Evolutionary conservation across 1,140 invertebrate genomes (phyloP), one percentile per base, ranked within the genome.

Genomic region (Bacillus rossius): DNA sequence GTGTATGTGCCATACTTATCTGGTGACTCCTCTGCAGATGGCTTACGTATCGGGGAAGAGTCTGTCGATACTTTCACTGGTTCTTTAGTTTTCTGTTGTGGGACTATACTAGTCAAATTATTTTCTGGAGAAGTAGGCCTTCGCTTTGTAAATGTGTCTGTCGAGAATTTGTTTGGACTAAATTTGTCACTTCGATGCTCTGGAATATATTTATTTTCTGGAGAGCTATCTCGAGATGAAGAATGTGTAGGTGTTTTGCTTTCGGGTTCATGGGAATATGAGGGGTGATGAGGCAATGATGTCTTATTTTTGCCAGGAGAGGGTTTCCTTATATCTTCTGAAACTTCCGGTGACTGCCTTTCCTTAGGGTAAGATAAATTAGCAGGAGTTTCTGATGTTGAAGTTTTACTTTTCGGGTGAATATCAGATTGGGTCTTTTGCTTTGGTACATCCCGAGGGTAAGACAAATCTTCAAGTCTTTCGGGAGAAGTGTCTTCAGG

Each of bases 161-260:
- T 23, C 23, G 19, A 29, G 17, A 47, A 10, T 45, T 50, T 51
- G 57, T 55, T 16, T 19, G 14, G 22, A 50, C 3, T 16, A 40
- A 17, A 16, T 14, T 19, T n/a, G 40, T 13, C 48, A 29, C 37
- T 58, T 63, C 16, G 59, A 57, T 10, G 61, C 63, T 40, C 55
- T 26, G 22, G 22, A 47, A 34, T 34, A 34, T 26, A 48, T 14
- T 49, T 38, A 58, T 40, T 34, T 49, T 45, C 42, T 26, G 55
- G 55, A 34, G 55, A 59, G 8, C 22, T 59, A 19, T 51, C 19
- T 59, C 59, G 58, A 7, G 34, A 22, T 8, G 20, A 55, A 22
- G 23, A 19, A 7, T 55, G 16, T 17, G 37, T 2, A 29, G 34
- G 42, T 51, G 19, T 51, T 51, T 10, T 55, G 23, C 8, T 19